Percentiles rank a stretch among this genome's conserved stretches.
These are phyloP conservation scores for Enteromius thamalakanensis DNA, from an alignment of 2,797 vertebrate species.

Conservation along the genomic window DNA sequence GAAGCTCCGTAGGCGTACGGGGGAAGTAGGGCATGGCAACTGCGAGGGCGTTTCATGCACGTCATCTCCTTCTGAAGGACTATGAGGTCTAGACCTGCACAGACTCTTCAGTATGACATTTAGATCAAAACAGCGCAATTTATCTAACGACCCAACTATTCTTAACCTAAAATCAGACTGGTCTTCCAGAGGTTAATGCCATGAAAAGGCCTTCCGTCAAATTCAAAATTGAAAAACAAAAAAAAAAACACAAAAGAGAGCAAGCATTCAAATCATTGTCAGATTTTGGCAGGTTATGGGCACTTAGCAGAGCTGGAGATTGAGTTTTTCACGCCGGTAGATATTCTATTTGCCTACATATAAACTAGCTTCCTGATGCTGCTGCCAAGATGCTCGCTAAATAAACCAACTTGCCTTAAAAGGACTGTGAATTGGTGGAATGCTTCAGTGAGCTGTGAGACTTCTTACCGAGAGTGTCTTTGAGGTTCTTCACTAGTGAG, in stretches of 20 bases:
- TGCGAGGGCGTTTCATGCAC: slow-evolving; percentile 14
- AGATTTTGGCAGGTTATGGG: background rate
- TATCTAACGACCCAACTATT: slow-evolving; percentile 36
- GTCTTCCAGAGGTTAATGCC: slow-evolving; percentile 45
- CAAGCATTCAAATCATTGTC: background rate
- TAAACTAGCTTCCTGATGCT: background rate
- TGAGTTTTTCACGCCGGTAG: background rate
- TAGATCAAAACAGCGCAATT: slow-evolving; percentile 27
- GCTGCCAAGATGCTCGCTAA: background rate
- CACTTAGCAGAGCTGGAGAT: background rate
- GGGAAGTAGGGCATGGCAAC: slow-evolving; percentile 41
- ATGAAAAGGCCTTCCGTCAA: background rate
- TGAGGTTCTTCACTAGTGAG: slow-evolving; percentile 97
- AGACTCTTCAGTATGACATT: slow-evolving; percentile 7
- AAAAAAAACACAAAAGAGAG: background rate
- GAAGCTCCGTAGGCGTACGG: slow-evolving; percentile 11
- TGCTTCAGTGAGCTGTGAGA: background rate
- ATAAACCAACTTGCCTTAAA: background rate
- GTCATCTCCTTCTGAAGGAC: slow-evolving; percentile 18
- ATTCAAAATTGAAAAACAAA: slow-evolving; percentile 3
- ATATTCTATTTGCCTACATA: slow-evolving; percentile 3
- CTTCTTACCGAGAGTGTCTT: slow-evolving; percentile 95
- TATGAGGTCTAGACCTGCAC: background rate
- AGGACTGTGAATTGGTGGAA: background rate
- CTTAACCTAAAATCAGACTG: slow-evolving; percentile 1